Evolutionary conservation across 2,797 vertebrate species (phyloP).

Genomic region (Macrochelys suwanniensis): DNA sequence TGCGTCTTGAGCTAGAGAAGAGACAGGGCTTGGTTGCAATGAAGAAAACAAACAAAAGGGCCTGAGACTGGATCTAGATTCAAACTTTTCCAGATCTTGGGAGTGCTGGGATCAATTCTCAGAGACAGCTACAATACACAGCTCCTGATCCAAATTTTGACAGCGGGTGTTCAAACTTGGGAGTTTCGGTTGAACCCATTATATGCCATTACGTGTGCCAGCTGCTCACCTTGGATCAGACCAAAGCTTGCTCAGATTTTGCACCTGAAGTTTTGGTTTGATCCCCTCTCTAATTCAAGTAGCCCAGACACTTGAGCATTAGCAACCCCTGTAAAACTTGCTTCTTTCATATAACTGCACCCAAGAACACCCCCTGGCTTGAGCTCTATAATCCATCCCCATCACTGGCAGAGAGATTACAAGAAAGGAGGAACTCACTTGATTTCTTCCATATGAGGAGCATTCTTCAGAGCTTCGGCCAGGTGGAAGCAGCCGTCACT

Average conservation of each 20-base stretch:
- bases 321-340: not conserved
- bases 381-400: not conserved
- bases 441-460: conserved; percentile 81
- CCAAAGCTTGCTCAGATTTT: not conserved
- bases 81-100: not conserved
- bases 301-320: not conserved
- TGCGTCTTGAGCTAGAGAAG: not conserved
- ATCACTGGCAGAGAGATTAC: not conserved
- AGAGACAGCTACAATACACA: not conserved
- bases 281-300: not conserved
- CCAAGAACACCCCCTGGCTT: not conserved
- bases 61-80: not conserved
- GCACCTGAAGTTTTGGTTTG: not conserved
- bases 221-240: not conserved
- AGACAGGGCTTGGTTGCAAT: not conserved
- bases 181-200: not conserved
- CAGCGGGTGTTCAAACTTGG: not conserved
- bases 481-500: conserved; percentile 61
- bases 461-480: conserved; percentile 74
- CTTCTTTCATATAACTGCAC: fast-evolving
- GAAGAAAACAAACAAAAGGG: not conserved
- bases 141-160: not conserved
- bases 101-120: not conserved
- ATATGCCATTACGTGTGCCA: not conserved
- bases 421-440: conserved; percentile 79